Conservation (phyloP, 2,888 invertebrate genomes). For the Tortricodes alternella region DNA sequence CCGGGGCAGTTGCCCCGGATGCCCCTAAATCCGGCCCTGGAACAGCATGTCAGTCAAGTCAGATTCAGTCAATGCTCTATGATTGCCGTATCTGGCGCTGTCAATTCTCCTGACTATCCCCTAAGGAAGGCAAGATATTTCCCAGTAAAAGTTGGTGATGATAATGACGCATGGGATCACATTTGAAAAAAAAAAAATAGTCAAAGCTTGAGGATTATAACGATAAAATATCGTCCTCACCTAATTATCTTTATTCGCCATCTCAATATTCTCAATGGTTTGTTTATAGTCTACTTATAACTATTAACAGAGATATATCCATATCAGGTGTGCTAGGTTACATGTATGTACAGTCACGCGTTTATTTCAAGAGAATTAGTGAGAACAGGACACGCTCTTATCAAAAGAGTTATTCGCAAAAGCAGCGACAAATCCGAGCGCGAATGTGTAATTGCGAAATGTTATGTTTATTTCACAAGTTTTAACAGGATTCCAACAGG, state of each 20-base stretch:
- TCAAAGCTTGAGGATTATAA: not conserved
- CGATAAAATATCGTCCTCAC: not conserved
- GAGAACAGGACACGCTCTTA: not conserved
- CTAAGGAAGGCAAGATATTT: not conserved
- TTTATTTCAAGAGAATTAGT: too few species aligned
- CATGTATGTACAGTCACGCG: too few species aligned
- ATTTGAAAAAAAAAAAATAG: not conserved
- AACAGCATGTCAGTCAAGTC: not conserved
- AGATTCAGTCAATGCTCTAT: not conserved
- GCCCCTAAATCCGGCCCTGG: too few species aligned
- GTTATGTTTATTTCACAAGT: constrained; percentile 29
- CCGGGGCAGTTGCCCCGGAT: too few species aligned
- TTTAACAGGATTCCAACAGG: constrained; percentile 26
- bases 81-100: not conserved
- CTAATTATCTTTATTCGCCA: too few species aligned
- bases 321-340: too few species aligned
- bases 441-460: constrained; percentile 26
- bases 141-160: not conserved
- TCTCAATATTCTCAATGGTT: too few species aligned
- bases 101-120: not conserved
- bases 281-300: too few species aligned
- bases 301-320: too few species aligned
- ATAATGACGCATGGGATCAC: not conserved
- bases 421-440: constrained; percentile 8
- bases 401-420: not conserved